phyloP scores from a whole-genome alignment of 2,113 vertebrate species.

The Oceanites oceanicus region DNA sequence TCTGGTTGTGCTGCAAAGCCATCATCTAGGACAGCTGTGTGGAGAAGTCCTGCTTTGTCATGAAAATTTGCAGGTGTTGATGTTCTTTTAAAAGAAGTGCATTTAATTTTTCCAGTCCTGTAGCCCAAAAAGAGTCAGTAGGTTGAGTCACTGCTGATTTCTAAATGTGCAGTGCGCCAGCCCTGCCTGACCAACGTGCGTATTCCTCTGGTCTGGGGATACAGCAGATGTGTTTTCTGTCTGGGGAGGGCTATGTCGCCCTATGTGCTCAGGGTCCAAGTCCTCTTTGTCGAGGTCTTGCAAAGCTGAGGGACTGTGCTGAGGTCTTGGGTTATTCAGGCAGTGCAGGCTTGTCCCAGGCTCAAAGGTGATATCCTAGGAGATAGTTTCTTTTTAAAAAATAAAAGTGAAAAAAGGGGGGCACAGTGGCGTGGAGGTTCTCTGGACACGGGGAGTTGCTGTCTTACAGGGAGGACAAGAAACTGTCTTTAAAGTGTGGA shows the following conservation, averaged over 20 bases:
- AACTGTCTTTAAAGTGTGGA: background rate
- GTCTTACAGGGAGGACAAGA: background rate
- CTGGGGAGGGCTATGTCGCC: background rate
- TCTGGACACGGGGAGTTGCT: background rate
- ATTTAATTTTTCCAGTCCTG: background rate
- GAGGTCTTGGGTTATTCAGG: background rate
- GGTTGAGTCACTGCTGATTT: background rate
- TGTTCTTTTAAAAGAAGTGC: background rate
- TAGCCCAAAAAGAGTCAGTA: background rate
- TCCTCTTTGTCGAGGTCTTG: background rate
- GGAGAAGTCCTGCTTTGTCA: background rate
- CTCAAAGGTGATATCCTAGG: background rate
- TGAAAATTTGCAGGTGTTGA: background rate
- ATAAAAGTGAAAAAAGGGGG: no score
- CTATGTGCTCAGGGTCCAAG: background rate
- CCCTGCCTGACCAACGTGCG: background rate
- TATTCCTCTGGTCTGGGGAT: background rate
- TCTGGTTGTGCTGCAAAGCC: background rate
- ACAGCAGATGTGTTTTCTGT: background rate
- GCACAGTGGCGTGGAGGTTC: background rate
- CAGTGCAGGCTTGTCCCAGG: background rate
- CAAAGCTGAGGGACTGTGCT: background rate
- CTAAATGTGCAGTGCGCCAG: background rate
- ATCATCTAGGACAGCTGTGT: background rate
- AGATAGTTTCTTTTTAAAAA: background rate